Evolutionary conservation across 2,113 vertebrate genomes (phyloP).

Genomic region (Podilymbus podiceps): DNA sequence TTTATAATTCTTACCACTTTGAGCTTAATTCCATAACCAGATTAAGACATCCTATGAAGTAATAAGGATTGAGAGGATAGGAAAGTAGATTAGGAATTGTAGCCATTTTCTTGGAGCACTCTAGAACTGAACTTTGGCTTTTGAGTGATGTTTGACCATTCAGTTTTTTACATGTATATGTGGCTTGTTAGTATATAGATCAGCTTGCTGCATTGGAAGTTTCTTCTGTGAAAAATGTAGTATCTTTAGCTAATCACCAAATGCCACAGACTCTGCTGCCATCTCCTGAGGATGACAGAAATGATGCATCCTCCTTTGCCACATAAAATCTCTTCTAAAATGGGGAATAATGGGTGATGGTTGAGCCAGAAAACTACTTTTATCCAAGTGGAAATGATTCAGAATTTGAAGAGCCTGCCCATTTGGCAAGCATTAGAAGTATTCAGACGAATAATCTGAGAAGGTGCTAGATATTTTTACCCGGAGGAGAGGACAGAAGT

Average conservation of each 20-base stretch:
- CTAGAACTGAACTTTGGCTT: background rate
- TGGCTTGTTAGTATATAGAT: background rate
- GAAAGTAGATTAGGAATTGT: background rate
- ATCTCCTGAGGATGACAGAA: conserved; percentile 31
- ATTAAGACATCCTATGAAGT: background rate
- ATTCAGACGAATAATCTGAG: conserved; percentile 9
- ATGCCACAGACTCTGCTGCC: conserved; percentile 32
- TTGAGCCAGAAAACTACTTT: conserved; percentile 22
- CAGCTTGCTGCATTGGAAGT: background rate
- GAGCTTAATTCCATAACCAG: background rate
- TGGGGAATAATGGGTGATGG: background rate
- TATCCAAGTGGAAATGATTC: background rate
- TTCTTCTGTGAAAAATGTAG: background rate
- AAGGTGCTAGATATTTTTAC: background rate
- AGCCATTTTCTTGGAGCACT: background rate
- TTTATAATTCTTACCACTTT: background rate
- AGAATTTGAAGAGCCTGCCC: background rate
- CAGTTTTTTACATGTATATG: background rate
- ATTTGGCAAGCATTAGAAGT: conserved; percentile 4
- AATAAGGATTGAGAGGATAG: background rate
- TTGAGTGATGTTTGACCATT: background rate
- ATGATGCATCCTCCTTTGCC: background rate
- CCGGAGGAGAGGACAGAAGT: background rate
- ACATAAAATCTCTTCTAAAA: conserved; percentile 4
- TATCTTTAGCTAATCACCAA: background rate